Evolutionary conservation across 2,888 invertebrate species (phyloP), one percentile per base, ranked within the genome.

Genomic region (Lithophane socia): DNA sequence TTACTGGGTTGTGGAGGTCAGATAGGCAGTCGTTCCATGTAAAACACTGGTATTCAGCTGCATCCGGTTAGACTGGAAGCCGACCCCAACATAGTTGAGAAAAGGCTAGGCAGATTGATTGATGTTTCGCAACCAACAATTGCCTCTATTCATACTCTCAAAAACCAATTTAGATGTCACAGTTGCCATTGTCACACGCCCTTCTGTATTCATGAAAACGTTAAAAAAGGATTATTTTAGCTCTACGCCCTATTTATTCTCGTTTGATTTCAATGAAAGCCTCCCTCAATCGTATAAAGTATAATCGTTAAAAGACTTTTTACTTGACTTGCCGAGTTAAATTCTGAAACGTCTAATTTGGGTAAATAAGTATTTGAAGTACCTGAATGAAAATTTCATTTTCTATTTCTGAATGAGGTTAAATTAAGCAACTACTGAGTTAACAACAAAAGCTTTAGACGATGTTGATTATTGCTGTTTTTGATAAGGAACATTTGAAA

Each of bases 111-210:
- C 29, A 29, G 29, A 29, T 29, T 29, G 29, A 29, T 29, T 29
- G 29, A 29, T 47, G 13, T 74, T 37, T 68, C 68, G 49, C 75
- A 56, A 69, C 68, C 58, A 66, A 68, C 47, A n/a, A 42, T 47
- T 68, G 77, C 72, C 74, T 76, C 78, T 65, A 84, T 90, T 84
- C 81, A 75, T 82, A 82, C 86, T 85, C 86, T 89, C 80, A 88
- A 90, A 93, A 93, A 92, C 89, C 92, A 92, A 93, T 93, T 93
- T 92, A 86, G 87, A 88, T 87, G 69, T 87, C 90, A 80, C 90
- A 86, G 91, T 90, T 91, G 91, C 82, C 82, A 85, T 86, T 90
- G 86, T 89, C 89, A 88, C 86, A 84, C 83, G 87, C 86, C 87
- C 84, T 87, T 83, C 80, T 83, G 89, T 90, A 91, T 90, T 92